These are phyloP conservation scores for Anagrus nilaparvatae DNA, from an alignment of 1,140 invertebrate species.

Conservation along the genomic window DNA sequence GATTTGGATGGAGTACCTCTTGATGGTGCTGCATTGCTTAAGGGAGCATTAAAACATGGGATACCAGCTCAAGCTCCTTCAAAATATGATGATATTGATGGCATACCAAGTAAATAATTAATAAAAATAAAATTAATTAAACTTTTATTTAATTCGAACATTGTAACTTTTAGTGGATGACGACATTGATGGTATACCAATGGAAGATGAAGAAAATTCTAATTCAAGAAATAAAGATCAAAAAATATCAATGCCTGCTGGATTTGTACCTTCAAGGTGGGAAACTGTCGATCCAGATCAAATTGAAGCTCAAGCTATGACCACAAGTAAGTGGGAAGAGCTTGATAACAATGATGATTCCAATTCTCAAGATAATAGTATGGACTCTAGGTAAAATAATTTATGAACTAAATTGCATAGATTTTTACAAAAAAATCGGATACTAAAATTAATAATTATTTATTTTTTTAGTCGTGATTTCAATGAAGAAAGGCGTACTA, in stretches of 20 bases:
- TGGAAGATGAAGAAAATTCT: conserved; percentile 45
- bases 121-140: too few relatives aligned
- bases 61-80: conserved; percentile 36
- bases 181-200: conserved; percentile 74
- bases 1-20: conserved; percentile 73
- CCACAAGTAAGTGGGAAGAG: conserved; percentile 80
- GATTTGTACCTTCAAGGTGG: conserved; percentile 87
- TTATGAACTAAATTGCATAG: too few relatives aligned
- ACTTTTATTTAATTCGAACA: conserved; percentile 5
- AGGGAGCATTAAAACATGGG: conserved; percentile 52
- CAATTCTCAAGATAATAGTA: conserved; percentile 39
- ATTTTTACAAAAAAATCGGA: background rate
- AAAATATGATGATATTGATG: conserved; percentile 61
- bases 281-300: conserved; percentile 86
- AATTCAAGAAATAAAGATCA: conserved; percentile 30
- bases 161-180: conserved; percentile 53
- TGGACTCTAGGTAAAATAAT: conserved; percentile 42
- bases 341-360: conserved; percentile 48
- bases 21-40: conserved; percentile 69
- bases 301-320: conserved; percentile 77
- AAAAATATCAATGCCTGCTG: conserved; percentile 43
- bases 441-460: background rate
- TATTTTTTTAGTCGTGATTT: conserved; percentile 36
- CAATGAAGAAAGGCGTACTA: conserved; percentile 68
- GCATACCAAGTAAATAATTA: conserved; percentile 55